Base-by-base conservation (phyloP, 1,140 invertebrate species). In the Lethrus apterus region DNA sequence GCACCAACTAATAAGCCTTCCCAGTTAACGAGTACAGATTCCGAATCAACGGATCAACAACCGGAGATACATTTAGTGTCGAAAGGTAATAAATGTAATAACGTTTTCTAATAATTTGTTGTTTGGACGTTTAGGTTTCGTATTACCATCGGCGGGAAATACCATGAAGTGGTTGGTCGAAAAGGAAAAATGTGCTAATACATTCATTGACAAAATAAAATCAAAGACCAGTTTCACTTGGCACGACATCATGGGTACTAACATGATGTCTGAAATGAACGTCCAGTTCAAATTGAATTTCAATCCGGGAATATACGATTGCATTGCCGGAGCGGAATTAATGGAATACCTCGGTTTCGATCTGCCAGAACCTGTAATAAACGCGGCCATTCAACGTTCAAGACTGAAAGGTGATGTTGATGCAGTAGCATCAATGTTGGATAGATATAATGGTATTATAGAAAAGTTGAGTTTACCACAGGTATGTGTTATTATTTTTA, bases 251-350 rank as follows among this genome's bases (percentile, higher is more conserved):
- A 78, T 81, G 20, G 74, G 76, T 1, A 73, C 76, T 31, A 73
- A 74, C 10, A 70, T 82, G 17, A 67, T 85, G 34, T 67, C 78
- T 24, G 83, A 86, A 51, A 75, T 76, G 46, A 70, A 76, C 2
- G 57, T 84, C 20, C 69, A 75, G 40, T 84, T 84, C 55, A 59
- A 72, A 19, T 62, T 83, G 0, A 84, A 86, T 62, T 79, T 86
- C 43, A 68, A 79, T 49, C 63, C 70, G 18, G 69, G 81, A 29
- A 65, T 91, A 4, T 83, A 83, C 48, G 75, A 84, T 45, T 72
- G 81, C 2, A 81, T 92, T 50, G 76, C 78, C 4, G 87, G 90
- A 65, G 80, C 81, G 0, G 80, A 84, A 64, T 59, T 86, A 2
- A 75, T 89, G 68, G 83, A 89, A 59, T 74, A 79, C 46, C 55